A percentile compares a stretch with the other conserved stretches of the same genome.
Conservation (phyloP, 2,888 invertebrate genomes). For the Thymelicus acteon region DNA sequence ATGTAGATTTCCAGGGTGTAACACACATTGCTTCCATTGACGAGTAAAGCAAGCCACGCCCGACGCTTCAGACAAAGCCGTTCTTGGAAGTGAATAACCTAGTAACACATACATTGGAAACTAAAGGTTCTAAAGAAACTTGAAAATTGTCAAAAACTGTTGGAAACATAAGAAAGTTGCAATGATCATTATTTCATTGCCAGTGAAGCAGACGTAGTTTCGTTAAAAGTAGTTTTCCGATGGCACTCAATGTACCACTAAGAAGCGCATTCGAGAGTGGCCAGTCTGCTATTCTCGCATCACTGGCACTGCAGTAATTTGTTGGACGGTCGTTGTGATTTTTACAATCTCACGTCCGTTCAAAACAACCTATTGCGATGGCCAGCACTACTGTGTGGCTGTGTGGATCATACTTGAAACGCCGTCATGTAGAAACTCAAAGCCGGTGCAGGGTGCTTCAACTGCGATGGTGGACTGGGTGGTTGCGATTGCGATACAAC, state of each 20-base stretch:
- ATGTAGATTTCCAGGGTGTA: too few relatives aligned
- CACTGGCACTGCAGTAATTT: conserved; percentile 3
- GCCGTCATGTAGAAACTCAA: conserved; percentile 31
- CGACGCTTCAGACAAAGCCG: conserved; percentile 1
- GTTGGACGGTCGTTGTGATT: conserved; percentile 16
- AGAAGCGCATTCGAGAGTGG: conserved; percentile 4
- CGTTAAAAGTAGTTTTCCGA: background rate
- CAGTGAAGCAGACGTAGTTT: too few relatives aligned
- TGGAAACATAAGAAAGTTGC: too few relatives aligned
- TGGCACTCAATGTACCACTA: background rate
- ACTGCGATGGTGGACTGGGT: conserved; percentile 18
- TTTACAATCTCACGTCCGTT: conserved; percentile 22
- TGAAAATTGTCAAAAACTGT: background rate
- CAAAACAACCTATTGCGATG: conserved; percentile 8
- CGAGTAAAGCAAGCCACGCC: background rate
- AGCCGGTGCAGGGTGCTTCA: conserved; percentile 11
- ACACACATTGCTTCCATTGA: background rate
- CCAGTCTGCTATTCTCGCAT: conserved; percentile 23
- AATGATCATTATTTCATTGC: too few relatives aligned
- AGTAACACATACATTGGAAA: conserved; percentile 16
- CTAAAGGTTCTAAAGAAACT: background rate
- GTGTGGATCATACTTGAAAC: conserved; percentile 13
- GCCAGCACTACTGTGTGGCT: background rate
- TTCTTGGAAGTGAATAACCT: conserved; percentile 19
- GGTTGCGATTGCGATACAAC: conserved; percentile 5